Conservation (phyloP, 2,113 vertebrate species). For the Romanogobio albipinnatus region DNA sequence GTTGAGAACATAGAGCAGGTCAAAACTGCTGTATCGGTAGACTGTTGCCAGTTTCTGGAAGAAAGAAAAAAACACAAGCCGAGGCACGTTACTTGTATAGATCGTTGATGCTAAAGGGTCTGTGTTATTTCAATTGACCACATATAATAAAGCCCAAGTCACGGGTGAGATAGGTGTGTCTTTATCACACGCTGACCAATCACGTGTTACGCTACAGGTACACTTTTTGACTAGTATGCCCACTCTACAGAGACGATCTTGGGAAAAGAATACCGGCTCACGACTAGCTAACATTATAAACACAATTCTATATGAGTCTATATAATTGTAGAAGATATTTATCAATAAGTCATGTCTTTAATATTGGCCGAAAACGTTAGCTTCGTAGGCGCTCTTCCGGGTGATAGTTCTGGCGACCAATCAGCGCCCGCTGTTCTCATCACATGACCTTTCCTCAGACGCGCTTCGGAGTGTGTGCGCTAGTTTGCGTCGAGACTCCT, state of each 20-base stretch:
- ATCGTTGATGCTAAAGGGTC: not conserved
- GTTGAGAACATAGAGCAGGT: not conserved
- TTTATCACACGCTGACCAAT: conserved; percentile 65
- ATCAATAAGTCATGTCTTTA: not conserved
- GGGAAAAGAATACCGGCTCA: not conserved
- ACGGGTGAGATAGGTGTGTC: conserved; percentile 59
- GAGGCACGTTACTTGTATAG: not conserved
- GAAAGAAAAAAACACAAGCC: not conserved
- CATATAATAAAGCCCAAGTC: conserved; percentile 43
- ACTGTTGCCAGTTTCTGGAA: not conserved
- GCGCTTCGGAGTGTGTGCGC: not conserved
- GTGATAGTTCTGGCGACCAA: not conserved
- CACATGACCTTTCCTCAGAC: not conserved
- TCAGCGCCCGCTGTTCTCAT: not conserved
- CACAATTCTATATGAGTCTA: too few relatives aligned
- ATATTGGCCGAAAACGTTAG: not conserved
- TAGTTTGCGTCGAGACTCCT: not conserved
- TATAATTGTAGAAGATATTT: too few relatives aligned
- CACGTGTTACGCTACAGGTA: not conserved
- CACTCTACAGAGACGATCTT: not conserved
- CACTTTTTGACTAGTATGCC: not conserved
- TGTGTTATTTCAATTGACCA: not conserved
- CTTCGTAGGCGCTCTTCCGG: not conserved
- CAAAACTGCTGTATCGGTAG: not conserved
- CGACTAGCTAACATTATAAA: not conserved